phyloP scores from a whole-genome alignment of 2,888 invertebrate species.

The Conops quadrifasciatus region DNA sequence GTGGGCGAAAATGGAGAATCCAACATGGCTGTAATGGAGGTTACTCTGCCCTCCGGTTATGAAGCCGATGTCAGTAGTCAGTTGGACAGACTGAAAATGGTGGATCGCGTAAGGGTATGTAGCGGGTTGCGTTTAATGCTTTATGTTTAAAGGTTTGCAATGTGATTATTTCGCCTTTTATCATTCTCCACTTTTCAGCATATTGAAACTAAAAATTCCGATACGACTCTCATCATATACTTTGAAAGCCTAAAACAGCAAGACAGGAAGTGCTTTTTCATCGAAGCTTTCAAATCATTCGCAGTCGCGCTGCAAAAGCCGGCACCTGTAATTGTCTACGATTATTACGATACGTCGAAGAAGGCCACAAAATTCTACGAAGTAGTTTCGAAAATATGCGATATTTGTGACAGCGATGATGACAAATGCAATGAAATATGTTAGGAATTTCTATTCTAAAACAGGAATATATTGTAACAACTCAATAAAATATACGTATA shows the following conservation, averaged over 20 bases:
- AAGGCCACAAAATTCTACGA: conserved; percentile 58
- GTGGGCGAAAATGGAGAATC: conserved; percentile 68
- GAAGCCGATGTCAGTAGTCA: conserved; percentile 80
- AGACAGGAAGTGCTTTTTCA: conserved; percentile 80
- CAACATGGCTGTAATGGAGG: conserved; percentile 93
- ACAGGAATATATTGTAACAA: too few species aligned
- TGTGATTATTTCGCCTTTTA: background rate
- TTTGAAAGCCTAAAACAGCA: conserved; percentile 72
- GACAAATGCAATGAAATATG: conserved; percentile 48
- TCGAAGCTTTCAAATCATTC: conserved; percentile 83
- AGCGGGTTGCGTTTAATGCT: too few species aligned
- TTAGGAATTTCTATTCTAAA: background rate
- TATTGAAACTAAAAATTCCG: conserved; percentile 75
- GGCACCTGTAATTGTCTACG: conserved; percentile 83
- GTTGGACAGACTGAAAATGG: conserved; percentile 67
- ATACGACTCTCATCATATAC: conserved; percentile 73
- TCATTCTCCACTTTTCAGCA: too few species aligned
- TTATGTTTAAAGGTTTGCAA: too few species aligned
- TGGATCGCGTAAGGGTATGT: too few species aligned
- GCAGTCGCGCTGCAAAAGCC: conserved; percentile 88
- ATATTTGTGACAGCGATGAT: conserved; percentile 78
- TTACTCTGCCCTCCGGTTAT: conserved; percentile 89
- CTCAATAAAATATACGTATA: too few species aligned
- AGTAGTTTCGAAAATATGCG: conserved; percentile 70
- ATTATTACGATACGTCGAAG: conserved; percentile 85